These are phyloP conservation scores for Anthopleura sola DNA, from an alignment of 64 coral and sea anemone genomes.

Conservation along the genomic window DNA sequence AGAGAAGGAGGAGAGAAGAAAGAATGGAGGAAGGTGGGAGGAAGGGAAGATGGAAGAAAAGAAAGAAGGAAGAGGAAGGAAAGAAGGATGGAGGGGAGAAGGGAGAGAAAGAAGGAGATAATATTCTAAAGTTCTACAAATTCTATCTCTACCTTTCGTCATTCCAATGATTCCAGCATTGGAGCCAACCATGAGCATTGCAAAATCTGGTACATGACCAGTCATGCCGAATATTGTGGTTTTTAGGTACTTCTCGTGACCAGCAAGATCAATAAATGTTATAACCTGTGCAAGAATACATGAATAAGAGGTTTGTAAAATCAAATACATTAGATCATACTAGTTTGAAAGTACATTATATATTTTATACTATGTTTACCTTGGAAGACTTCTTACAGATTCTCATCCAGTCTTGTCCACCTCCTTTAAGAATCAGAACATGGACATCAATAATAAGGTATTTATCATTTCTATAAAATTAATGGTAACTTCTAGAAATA, in stretches of 20 bases:
- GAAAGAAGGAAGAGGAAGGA: too few relatives aligned
- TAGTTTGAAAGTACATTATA: too few relatives aligned
- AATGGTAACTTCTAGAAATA: neutral
- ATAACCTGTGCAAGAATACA: slow-evolving; percentile 60
- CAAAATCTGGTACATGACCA: slow-evolving; percentile 99
- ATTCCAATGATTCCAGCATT: slow-evolving; percentile 99
- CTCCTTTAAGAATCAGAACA: slow-evolving; percentile 27
- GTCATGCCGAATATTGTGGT: slow-evolving; percentile 99
- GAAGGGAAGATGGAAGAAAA: too few relatives aligned
- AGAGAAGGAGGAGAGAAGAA: neutral
- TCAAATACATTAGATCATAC: too few relatives aligned
- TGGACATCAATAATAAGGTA: neutral
- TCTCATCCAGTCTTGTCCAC: slow-evolving; percentile 70
- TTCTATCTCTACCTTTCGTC: slow-evolving; percentile 85
- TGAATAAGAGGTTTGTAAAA: neutral
- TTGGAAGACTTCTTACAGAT: slow-evolving; percentile 91
- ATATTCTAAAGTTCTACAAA: neutral
- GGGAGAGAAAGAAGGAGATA: neutral
- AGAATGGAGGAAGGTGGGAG: too few relatives aligned
- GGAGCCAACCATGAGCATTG: slow-evolving; percentile 98
- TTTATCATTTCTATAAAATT: too few relatives aligned
- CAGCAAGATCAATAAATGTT: slow-evolving; percentile 98
- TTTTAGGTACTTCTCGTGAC: slow-evolving; percentile 93
- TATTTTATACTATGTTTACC: too few relatives aligned
- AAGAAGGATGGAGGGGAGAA: too few relatives aligned